Percentiles rank a stretch among this genome's conserved stretches.
Evolutionary conservation across 2,113 vertebrate species (phyloP).

Genomic region (Himantopus leucocephalus): DNA sequence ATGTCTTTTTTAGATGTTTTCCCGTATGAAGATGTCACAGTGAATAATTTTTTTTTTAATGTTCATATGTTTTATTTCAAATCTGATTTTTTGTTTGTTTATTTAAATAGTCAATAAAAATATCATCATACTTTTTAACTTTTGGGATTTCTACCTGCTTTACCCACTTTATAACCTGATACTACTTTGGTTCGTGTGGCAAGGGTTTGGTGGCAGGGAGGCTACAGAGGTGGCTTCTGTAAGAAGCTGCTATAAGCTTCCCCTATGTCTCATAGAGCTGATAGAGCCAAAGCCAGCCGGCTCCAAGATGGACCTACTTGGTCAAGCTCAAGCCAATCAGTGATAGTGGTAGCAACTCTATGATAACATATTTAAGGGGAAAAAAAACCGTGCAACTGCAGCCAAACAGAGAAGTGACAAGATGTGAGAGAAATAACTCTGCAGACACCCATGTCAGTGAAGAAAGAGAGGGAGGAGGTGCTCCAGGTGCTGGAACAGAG

Average conservation of each 20-base stretch:
- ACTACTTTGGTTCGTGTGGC: not conserved
- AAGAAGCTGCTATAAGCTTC: not conserved
- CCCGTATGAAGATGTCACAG: not conserved
- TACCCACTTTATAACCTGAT: not conserved
- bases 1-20: not conserved
- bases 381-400: not conserved
- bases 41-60: not conserved
- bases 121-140: not conserved
- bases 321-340: not conserved
- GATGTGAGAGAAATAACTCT: not conserved
- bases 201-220: not conserved
- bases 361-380: not conserved
- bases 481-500: not conserved
- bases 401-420: not conserved
- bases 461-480: not conserved
- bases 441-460: not conserved
- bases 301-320: accelerated
- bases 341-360: accelerated
- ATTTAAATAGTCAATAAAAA: not conserved
- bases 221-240: not conserved
- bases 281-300: accelerated
- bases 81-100: not conserved
- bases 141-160: not conserved
- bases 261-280: not conserved
- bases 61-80: not conserved